A percentile compares a stretch with the other conserved stretches of the same genome.
phyloP scores from a whole-genome alignment of 1,140 invertebrate genomes.

The Drosophila sp. region DNA sequence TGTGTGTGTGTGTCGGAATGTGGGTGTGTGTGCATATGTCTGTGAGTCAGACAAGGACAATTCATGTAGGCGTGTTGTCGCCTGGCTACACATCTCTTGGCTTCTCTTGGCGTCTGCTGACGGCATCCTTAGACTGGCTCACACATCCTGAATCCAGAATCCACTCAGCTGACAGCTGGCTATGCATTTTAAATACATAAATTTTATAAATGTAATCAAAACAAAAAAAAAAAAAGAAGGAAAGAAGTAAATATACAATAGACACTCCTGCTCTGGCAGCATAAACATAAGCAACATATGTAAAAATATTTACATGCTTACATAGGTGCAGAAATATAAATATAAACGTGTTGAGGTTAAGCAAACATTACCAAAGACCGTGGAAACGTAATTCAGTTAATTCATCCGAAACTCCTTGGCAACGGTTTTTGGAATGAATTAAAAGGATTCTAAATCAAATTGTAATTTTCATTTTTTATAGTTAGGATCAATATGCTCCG shows the following conservation, averaged over 20 bases:
- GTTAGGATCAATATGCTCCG: no score
- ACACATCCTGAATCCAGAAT: slow-evolving; percentile 21
- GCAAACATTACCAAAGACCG: slow-evolving; percentile 1
- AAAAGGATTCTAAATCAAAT: no score
- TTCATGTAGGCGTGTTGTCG: slow-evolving; percentile 38
- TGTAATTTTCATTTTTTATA: no score
- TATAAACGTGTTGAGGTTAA: neutral
- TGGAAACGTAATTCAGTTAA: neutral
- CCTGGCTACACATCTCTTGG: slow-evolving; percentile 6
- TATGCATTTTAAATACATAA: slow-evolving; percentile 69
- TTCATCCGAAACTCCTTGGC: neutral
- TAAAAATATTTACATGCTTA: neutral
- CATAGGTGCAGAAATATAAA: neutral
- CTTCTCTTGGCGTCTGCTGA: slow-evolving; percentile 37
- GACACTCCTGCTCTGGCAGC: neutral
- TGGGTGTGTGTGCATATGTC: slow-evolving; percentile 20
- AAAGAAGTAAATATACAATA: slow-evolving; percentile 14
- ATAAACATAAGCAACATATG: slow-evolving; percentile 23
- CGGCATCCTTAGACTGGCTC: slow-evolving; percentile 35
- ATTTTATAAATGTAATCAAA: slow-evolving; percentile 46
- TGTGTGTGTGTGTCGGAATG: neutral
- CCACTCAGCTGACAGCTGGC: slow-evolving; percentile 27
- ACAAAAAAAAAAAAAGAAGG: neutral
- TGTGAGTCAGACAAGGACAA: slow-evolving; percentile 11
- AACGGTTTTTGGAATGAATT: neutral